Conservation (phyloP, 1,140 invertebrate genomes). For the Antheraea pernyi region DNA sequence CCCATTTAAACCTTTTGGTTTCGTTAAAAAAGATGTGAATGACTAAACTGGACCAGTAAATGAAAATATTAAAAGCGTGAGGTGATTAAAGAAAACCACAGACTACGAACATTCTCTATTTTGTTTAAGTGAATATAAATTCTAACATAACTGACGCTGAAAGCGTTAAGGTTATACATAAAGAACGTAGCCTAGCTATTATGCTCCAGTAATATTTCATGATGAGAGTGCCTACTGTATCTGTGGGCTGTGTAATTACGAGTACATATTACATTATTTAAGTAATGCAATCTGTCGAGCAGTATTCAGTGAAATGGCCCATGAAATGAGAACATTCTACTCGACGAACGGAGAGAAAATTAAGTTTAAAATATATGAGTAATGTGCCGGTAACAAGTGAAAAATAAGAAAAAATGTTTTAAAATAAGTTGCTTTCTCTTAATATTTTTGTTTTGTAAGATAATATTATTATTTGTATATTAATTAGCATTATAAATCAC, state of each 20-base stretch:
- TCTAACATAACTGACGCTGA: not conserved
- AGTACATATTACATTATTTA: slow-evolving; percentile 3
- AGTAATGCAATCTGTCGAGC: slow-evolving; percentile 1
- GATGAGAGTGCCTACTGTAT: not conserved
- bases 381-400: not conserved
- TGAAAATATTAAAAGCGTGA: not conserved
- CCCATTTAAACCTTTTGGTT: too few species aligned
- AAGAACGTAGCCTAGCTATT: not conserved
- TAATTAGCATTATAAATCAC: too few species aligned
- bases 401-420: too few species aligned
- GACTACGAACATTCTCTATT: not conserved
- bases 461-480: too few species aligned
- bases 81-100: not conserved
- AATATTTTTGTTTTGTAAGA: too few species aligned
- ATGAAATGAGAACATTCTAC: slow-evolving; percentile 3
- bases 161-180: not conserved
- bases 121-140: not conserved
- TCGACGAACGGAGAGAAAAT: not conserved
- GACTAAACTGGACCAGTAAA: not conserved
- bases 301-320: slow-evolving; percentile 3
- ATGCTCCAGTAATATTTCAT: not conserved
- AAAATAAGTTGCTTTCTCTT: too few species aligned
- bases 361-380: not conserved
- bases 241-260: not conserved
- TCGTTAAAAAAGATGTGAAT: too few species aligned